Evolutionary conservation across 1,140 invertebrate genomes (phyloP).

Genomic region (Brachionus sp.): DNA sequence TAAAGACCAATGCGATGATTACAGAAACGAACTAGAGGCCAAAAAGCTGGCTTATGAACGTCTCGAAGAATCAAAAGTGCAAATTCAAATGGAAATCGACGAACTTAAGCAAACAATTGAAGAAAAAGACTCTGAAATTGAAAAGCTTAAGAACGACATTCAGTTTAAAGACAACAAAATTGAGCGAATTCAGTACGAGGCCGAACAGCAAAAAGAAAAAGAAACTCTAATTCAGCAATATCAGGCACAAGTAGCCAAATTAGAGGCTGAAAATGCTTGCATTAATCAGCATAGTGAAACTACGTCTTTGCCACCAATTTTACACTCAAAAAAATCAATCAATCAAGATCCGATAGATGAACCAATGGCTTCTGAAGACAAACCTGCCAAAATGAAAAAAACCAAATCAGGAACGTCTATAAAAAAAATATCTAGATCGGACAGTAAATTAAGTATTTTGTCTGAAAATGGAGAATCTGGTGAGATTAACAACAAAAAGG

Average conservation of each 20-base stretch:
- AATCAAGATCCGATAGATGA: not conserved
- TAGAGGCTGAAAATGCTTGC: not conserved
- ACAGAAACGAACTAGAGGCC: not conserved
- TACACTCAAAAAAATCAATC: not conserved
- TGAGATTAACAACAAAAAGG: not conserved
- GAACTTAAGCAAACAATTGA: conserved; percentile 1
- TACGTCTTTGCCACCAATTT: not conserved
- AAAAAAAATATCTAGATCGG: not conserved
- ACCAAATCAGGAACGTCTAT: not conserved
- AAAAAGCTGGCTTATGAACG: not conserved
- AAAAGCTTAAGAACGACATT: conserved; percentile 2
- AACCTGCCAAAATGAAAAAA: not conserved
- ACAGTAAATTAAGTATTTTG: not conserved
- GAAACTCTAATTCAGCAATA: not conserved
- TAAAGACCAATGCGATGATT: not conserved
- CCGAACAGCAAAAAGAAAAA: conserved; percentile 19
- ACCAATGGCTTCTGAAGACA: not conserved
- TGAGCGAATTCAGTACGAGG: conserved; percentile 1
- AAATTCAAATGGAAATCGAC: not conserved
- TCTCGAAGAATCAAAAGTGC: not conserved
- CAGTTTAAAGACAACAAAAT: conserved; percentile 33
- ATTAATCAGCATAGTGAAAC: not conserved
- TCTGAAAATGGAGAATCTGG: not conserved
- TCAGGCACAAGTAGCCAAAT: not conserved
- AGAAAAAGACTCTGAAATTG: not conserved